A percentile compares a stretch with the other conserved stretches of the same genome.
These are phyloP conservation scores for Dascillus cervinus DNA, from an alignment of 2,888 invertebrate species.

Conservation along the genomic window DNA sequence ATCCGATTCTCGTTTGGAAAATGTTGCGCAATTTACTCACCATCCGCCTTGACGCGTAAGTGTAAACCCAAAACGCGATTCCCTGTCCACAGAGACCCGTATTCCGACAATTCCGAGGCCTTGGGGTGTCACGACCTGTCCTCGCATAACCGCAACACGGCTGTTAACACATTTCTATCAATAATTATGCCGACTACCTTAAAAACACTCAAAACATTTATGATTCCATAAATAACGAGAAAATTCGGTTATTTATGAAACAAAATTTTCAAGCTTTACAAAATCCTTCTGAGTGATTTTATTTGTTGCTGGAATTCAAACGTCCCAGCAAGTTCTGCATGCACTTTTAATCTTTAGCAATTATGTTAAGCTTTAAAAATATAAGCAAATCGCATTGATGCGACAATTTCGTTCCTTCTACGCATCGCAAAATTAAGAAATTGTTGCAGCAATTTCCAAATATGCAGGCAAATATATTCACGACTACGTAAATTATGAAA, in stretches of 20 bases:
- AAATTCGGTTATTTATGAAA: too few species aligned
- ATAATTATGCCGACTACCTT: slow-evolving; percentile 19
- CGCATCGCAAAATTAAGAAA: not conserved
- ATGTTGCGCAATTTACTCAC: slow-evolving; percentile 68
- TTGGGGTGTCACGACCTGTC: slow-evolving; percentile 90
- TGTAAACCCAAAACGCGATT: slow-evolving; percentile 93
- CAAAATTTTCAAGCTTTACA: too few species aligned
- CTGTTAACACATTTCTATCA: slow-evolving; percentile 51
- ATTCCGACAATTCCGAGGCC: slow-evolving; percentile 96
- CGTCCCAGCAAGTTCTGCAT: too few species aligned
- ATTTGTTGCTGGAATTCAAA: too few species aligned
- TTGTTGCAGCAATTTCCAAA: slow-evolving; percentile 19
- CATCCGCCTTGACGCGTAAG: slow-evolving; percentile 89
- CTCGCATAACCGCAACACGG: slow-evolving; percentile 97
- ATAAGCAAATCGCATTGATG: not conserved
- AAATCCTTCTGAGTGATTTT: too few species aligned
- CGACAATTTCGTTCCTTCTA: slow-evolving; percentile 1
- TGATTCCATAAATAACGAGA: slow-evolving; percentile 22
- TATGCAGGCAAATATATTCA: slow-evolving; percentile 25
- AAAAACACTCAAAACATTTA: slow-evolving; percentile 18
- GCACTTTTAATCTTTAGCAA: slow-evolving; percentile 17
- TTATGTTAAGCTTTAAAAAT: slow-evolving; percentile 5
- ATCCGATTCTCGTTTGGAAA: not conserved
- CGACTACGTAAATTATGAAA: slow-evolving; percentile 20
- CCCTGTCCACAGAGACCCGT: slow-evolving; percentile 89